phyloP scores from a whole-genome alignment of 2,888 invertebrate genomes.

The Aporophyla nigra region DNA sequence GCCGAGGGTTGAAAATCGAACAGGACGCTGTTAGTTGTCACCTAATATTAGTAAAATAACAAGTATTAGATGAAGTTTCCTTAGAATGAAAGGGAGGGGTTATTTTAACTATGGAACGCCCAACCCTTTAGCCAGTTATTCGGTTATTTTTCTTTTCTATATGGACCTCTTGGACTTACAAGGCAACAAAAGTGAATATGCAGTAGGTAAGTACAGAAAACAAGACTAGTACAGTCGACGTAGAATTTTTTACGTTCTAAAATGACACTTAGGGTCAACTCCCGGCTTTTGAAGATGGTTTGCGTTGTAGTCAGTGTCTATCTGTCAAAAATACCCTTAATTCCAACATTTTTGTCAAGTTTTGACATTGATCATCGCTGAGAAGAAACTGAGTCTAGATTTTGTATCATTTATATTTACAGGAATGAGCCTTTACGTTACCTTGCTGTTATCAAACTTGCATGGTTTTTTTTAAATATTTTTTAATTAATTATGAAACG shows the following conservation, averaged over 20 bases:
- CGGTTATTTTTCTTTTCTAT: background rate
- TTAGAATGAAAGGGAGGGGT: too few species aligned
- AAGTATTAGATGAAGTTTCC: background rate
- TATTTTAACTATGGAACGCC: background rate
- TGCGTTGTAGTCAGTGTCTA: too few species aligned
- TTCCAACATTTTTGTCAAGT: too few species aligned
- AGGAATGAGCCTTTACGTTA: too few species aligned
- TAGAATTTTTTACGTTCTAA: too few species aligned
- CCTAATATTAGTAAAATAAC: background rate
- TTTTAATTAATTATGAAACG: conserved; percentile 9
- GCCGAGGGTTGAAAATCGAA: background rate
- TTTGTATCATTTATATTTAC: too few species aligned
- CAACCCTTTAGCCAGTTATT: background rate
- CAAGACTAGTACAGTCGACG: background rate
- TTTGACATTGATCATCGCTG: too few species aligned
- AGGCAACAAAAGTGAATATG: background rate
- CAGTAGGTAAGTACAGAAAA: background rate
- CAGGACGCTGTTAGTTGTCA: too few species aligned
- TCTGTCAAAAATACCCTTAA: too few species aligned
- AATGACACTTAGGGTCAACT: too few species aligned
- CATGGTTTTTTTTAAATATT: background rate
- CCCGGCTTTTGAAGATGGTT: too few species aligned
- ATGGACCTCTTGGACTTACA: background rate
- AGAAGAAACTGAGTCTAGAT: too few species aligned
- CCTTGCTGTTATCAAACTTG: background rate